Evolutionary conservation across 2,797 vertebrate genomes (phyloP).

Genomic region (Tolypeutes matacus): DNA sequence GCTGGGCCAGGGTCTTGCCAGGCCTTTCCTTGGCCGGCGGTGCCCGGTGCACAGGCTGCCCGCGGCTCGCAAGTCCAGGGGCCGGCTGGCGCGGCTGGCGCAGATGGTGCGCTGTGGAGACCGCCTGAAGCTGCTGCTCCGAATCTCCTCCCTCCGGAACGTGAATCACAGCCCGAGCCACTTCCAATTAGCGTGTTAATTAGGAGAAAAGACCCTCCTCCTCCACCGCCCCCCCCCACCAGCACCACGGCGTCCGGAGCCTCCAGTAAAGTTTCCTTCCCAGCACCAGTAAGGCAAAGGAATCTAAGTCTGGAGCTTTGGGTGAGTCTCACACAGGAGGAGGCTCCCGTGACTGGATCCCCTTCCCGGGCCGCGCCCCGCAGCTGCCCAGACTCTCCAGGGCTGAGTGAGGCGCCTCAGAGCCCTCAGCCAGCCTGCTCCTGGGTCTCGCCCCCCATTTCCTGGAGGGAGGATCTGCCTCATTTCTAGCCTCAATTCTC

Average conservation of each 20-base stretch:
- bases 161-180: constrained; percentile 79
- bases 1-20: background rate
- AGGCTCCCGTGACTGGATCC: background rate
- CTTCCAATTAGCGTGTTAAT: constrained; percentile 84
- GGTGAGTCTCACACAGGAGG: background rate
- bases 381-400: background rate
- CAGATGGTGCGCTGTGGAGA: constrained; percentile 64
- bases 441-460: background rate
- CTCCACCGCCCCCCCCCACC: background rate
- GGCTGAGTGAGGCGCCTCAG: background rate
- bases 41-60: background rate
- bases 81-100: background rate
- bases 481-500: background rate
- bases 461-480: background rate
- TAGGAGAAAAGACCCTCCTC: constrained; percentile 80
- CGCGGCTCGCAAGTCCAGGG: background rate
- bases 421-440: background rate
- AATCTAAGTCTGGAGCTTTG: background rate
- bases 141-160: constrained; percentile 74
- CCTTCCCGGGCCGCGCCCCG: background rate
- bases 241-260: background rate
- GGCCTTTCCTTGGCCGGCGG: background rate
- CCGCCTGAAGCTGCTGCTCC: constrained; percentile 72
- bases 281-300: background rate
- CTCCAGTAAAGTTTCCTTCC: constrained; percentile 64